Evolutionary conservation across 2,888 invertebrate genomes (phyloP).

Genomic region (Ichneumoninae sp.): DNA sequence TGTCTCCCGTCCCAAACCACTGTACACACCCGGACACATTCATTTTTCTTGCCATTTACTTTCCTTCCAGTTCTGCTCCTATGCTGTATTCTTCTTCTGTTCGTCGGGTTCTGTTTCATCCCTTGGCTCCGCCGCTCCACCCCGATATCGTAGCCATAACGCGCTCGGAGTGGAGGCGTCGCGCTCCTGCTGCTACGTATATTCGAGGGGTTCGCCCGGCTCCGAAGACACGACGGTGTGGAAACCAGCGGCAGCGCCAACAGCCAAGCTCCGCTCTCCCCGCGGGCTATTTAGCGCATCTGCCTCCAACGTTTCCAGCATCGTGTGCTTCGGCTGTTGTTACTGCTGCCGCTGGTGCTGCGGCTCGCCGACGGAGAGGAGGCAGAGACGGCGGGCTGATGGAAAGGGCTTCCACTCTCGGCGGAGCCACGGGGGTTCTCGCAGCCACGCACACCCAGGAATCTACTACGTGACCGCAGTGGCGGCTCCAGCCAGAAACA

Average conservation of each 20-base stretch:
- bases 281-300: conserved; percentile 82
- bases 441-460: conserved; percentile 37
- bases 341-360: conserved; percentile 30
- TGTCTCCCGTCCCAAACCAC: conserved; percentile 16
- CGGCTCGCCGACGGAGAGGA: conserved; percentile 51
- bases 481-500: conserved; percentile 23
- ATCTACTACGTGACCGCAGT: conserved; percentile 67
- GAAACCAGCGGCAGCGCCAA: conserved; percentile 31
- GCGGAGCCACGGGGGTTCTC: conserved; percentile 5
- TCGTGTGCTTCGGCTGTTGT: conserved; percentile 39
- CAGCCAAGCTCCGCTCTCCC: conserved; percentile 76
- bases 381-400: conserved; percentile 52
- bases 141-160: conserved; percentile 52
- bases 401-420: conserved; percentile 56
- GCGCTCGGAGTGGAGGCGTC: conserved; percentile 10
- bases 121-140: conserved; percentile 25
- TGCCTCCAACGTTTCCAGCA: conserved; percentile 74
- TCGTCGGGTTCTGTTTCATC: conserved; percentile 26
- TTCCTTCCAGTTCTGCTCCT: conserved; percentile 10
- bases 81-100: conserved; percentile 26
- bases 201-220: conserved; percentile 36
- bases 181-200: conserved; percentile 30
- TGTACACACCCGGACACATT: conserved; percentile 9
- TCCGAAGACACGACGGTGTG: conserved; percentile 52
- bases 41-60: conserved; percentile 4